These are phyloP conservation scores for Platysternon megacephalum DNA, from an alignment of 2,113 vertebrate species.

Conservation along the genomic window DNA sequence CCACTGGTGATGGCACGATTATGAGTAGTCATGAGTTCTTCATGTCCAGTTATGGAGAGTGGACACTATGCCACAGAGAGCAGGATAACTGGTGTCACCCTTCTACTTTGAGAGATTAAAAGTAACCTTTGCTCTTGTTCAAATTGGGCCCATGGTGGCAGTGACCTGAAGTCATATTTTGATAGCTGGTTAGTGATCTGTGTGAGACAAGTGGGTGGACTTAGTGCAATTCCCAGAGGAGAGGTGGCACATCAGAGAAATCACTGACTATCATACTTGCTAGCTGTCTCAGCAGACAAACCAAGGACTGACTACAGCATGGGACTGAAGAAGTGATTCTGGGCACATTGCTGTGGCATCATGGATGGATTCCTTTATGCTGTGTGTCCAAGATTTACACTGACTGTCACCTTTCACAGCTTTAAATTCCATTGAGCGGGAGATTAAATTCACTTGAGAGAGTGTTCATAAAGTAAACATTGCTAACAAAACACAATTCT, in stretches of 20 bases:
- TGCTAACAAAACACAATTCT: background rate
- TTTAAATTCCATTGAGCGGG: background rate
- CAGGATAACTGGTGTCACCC: background rate
- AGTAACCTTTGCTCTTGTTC: background rate
- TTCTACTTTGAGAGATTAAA: background rate
- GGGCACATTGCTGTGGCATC: background rate
- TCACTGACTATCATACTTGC: background rate
- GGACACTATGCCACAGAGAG: background rate
- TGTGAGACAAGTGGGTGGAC: background rate
- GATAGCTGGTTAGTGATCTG: slow-evolving; percentile 29
- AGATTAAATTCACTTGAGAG: background rate
- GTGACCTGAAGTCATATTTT: background rate
- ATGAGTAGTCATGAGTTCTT: background rate
- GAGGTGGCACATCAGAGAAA: background rate
- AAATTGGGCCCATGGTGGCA: background rate
- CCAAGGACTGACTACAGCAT: background rate
- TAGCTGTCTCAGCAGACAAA: slow-evolving; percentile 9
- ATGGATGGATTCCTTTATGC: background rate
- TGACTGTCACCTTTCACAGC: background rate
- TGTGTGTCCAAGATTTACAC: background rate
- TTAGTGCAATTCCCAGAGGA: slow-evolving; percentile 26
- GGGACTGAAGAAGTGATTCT: background rate
- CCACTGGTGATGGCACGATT: background rate
- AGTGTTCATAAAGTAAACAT: background rate
- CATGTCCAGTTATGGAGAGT: background rate